Percentiles rank a stretch among this genome's conserved stretches.
Conservation (phyloP, 2,888 invertebrate genomes). For the Drosophila robusta region DNA sequence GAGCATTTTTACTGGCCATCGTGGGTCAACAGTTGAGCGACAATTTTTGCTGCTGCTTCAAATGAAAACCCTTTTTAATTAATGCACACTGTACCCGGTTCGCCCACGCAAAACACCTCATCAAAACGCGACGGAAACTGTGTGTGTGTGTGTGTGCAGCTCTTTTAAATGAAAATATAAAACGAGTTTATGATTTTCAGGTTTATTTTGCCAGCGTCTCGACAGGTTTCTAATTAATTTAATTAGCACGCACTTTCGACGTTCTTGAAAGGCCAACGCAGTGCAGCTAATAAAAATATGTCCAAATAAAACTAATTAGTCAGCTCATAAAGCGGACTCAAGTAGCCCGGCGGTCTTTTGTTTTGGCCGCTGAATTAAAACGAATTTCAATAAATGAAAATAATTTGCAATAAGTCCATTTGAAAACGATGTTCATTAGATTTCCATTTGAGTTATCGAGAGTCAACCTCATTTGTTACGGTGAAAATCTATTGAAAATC, state of each 20-base stretch:
- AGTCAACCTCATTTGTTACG: neutral
- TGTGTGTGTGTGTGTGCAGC: slow-evolving; percentile 18
- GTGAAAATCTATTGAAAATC: neutral
- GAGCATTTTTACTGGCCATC: slow-evolving; percentile 6
- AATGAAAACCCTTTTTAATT: slow-evolving; percentile 73
- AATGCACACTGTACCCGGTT: slow-evolving; percentile 52
- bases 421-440: slow-evolving; percentile 1
- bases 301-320: slow-evolving; percentile 59
- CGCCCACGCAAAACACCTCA: slow-evolving; percentile 54
- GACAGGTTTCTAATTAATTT: slow-evolving; percentile 64
- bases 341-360: neutral
- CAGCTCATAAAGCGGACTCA: slow-evolving; percentile 22
- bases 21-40: slow-evolving; percentile 66
- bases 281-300: slow-evolving; percentile 54
- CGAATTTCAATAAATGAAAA: neutral
- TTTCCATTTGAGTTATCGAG: neutral
- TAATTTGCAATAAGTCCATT: neutral
- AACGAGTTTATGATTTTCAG: slow-evolving; percentile 66
- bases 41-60: slow-evolving; percentile 44
- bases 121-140: slow-evolving; percentile 54
- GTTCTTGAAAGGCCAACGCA: slow-evolving; percentile 4
- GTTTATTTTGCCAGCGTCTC: slow-evolving; percentile 26
- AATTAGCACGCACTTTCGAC: slow-evolving; percentile 49
- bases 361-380: neutral
- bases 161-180: slow-evolving; percentile 66